Base-by-base conservation (phyloP, 2,888 invertebrate species). In the Trachelus iudaicus region DNA sequence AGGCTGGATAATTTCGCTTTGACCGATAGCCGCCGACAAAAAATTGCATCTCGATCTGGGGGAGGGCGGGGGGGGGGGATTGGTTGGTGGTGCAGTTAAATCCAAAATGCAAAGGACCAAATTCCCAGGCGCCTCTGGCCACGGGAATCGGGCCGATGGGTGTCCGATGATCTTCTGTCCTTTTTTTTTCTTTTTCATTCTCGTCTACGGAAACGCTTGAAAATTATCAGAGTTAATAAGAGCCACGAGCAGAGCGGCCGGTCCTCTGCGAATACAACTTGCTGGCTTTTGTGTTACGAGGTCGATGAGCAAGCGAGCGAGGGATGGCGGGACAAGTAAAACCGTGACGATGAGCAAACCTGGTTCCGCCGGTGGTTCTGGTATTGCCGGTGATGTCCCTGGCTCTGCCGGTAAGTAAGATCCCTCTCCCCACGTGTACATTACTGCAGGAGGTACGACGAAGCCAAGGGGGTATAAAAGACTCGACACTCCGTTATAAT, bases 401-500 rank as follows among this genome's bases (percentile, higher is more conserved):
- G 13, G 31, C 71, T 71, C 71, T 33, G 81, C 75, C 81, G 77
- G 81, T 81, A 77, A 79, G 82, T 83, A 82, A 86, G 83, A 31
- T 76, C 81, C 23, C 75, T 1, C 35, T 9, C 3, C 35, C 35
- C 80, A 74, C 84, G 85, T 84, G 86, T 85, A 85, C 81, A 85
- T 86, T 85, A 84, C 84, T 31, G 71, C 82, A 78, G 79, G 80
- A 81, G 81, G 82, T 81, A 81, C 77, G 76, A 79, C 79, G 79
- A 73, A 81, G 83, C 80, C 84, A 85, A 86, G 85, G 82, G 81
- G 85, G 88, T 87, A 90, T 91, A 91, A 90, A 91, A 91, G 91
- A 91, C 89, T 91, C 91, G 90, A 91, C 91, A 91, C 91, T 91
- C 88, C 89, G 91, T 91, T 91, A 91, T 91, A 91, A 91, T 91